These are phyloP conservation scores for Myotis lucifugus DNA, from an alignment of 2,113 vertebrate genomes.

Conservation along the genomic window DNA sequence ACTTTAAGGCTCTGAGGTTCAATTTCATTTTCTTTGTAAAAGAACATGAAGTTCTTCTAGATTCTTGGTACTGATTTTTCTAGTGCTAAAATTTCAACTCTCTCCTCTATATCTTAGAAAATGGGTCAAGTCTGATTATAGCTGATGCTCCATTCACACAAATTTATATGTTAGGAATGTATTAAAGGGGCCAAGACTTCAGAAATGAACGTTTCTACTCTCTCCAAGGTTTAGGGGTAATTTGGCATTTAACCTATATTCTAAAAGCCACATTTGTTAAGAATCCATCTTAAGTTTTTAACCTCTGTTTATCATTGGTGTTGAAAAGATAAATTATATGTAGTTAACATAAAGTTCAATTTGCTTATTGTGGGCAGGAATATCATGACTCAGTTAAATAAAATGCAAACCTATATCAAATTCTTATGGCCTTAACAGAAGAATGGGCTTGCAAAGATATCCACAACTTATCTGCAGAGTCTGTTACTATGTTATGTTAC, in stretches of 20 bases:
- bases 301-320: neutral
- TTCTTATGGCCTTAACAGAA: neutral
- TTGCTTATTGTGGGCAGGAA: neutral
- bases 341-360: neutral
- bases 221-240: neutral
- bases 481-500: neutral
- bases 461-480: neutral
- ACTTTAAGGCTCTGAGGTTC: neutral
- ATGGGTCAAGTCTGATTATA: neutral
- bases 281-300: slow-evolving; percentile 30
- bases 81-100: neutral
- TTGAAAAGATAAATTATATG: neutral
- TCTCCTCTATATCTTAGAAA: neutral
- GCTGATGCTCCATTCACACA: neutral
- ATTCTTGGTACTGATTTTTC: neutral
- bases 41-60: neutral
- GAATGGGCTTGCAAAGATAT: neutral
- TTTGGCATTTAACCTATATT: neutral
- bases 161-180: neutral
- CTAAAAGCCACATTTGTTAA: slow-evolving; percentile 34
- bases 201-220: neutral
- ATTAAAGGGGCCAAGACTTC: neutral
- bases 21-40: neutral
- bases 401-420: neutral
- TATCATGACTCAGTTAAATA: neutral